Evolutionary conservation across 1,140 invertebrate species (phyloP).

Genomic region (Caenorhabditis briggsae): DNA sequence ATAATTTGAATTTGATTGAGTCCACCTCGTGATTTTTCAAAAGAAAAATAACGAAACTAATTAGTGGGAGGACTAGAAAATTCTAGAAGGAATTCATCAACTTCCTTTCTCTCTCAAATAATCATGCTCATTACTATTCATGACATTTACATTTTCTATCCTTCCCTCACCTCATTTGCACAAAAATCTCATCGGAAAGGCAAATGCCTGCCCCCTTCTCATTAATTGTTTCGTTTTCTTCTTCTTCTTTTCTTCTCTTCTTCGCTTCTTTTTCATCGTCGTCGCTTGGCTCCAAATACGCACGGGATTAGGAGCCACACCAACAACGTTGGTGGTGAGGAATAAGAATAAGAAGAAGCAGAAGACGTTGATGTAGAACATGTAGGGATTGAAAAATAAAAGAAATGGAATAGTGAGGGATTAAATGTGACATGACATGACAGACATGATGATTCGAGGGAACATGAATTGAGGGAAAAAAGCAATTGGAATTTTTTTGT

Average conservation of each 20-base stretch:
- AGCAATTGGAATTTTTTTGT: not conserved
- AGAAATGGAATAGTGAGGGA: not conserved
- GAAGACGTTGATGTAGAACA: slow-evolving; percentile 38
- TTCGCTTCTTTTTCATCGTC: not conserved
- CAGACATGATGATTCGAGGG: slow-evolving; percentile 41
- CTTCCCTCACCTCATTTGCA: slow-evolving; percentile 31
- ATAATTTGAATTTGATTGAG: not conserved
- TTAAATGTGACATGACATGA: slow-evolving; percentile 51
- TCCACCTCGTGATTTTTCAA: not conserved
- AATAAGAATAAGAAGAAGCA: too few species aligned
- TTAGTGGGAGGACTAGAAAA: not conserved
- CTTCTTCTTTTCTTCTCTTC: not conserved
- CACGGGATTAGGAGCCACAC: slow-evolving; percentile 44
- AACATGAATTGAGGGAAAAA: slow-evolving; percentile 41
- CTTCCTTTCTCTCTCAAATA: slow-evolving; percentile 51
- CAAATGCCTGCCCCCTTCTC: slow-evolving; percentile 22
- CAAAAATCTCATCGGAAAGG: slow-evolving; percentile 43
- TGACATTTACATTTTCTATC: slow-evolving; percentile 36
- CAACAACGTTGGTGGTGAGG: too few species aligned
- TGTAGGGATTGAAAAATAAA: slow-evolving; percentile 31
- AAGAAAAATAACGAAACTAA: slow-evolving; percentile 47
- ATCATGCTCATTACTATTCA: slow-evolving; percentile 56
- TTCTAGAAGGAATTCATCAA: not conserved
- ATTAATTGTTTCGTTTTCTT: slow-evolving; percentile 42
- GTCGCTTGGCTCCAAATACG: slow-evolving; percentile 31